Conservation (phyloP, 2,113 vertebrate species). For the Oxyura jamaicensis region DNA sequence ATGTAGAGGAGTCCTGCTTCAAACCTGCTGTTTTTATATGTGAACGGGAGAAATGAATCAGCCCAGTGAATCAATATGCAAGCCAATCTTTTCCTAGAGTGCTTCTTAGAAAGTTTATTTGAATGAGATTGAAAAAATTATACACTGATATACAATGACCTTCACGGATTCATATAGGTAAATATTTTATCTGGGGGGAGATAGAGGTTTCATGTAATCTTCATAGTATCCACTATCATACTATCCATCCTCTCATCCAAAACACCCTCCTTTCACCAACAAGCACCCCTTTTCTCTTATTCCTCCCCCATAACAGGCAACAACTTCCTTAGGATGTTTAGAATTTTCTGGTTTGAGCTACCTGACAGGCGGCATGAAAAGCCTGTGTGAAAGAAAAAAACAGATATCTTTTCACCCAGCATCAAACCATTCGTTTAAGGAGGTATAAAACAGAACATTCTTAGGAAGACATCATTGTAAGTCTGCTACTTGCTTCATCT, state of each 20-base stretch:
- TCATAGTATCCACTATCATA: not conserved
- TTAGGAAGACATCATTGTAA: not conserved
- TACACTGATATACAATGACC: not conserved
- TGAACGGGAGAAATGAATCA: not conserved
- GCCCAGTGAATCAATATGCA: not conserved
- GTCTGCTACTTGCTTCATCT: not conserved
- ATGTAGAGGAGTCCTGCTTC: not conserved
- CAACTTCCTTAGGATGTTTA: not conserved
- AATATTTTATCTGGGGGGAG: not conserved
- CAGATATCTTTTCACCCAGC: not conserved
- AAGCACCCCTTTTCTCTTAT: not conserved
- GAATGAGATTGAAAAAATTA: not conserved
- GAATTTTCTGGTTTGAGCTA: not conserved
- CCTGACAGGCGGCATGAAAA: not conserved
- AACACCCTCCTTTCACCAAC: fast-evolving
- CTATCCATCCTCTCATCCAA: not conserved
- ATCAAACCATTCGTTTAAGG: not conserved
- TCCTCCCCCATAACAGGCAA: not conserved
- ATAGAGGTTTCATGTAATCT: not conserved
- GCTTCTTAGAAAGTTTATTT: not conserved
- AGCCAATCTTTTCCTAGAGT: not conserved
- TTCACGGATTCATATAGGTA: not conserved
- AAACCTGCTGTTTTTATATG: fast-evolving
- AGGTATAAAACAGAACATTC: not conserved
- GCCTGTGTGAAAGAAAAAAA: not conserved